These are phyloP conservation scores for Pinna nobilis DNA, from an alignment of 1,140 invertebrate species.

Conservation along the genomic window DNA sequence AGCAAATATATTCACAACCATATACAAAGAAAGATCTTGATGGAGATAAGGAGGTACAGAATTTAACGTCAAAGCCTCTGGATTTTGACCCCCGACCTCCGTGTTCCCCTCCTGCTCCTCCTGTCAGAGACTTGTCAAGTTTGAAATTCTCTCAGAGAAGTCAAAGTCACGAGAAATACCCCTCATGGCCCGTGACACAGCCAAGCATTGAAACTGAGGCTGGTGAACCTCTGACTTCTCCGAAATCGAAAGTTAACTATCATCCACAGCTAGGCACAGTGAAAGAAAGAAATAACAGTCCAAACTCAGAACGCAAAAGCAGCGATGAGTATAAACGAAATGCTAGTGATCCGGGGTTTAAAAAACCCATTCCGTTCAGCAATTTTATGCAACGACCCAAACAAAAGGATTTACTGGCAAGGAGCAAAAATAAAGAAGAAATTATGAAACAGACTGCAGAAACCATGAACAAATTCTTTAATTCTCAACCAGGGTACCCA, in stretches of 20 bases:
- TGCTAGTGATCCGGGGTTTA: constrained; percentile 71
- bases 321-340: constrained; percentile 60
- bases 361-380: constrained; percentile 75
- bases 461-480: constrained; percentile 63
- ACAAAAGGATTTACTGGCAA: constrained; percentile 11
- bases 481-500: constrained; percentile 76
- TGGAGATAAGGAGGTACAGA: constrained; percentile 18
- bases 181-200: constrained; percentile 82
- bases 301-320: constrained; percentile 51
- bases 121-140: constrained; percentile 82
- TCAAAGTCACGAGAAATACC: constrained; percentile 87
- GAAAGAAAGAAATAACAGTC: constrained; percentile 52
- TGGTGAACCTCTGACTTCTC: constrained; percentile 50
- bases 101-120: constrained; percentile 65
- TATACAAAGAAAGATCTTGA: constrained; percentile 41
- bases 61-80: constrained; percentile 2
- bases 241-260: constrained; percentile 46
- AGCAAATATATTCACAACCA: constrained; percentile 26
- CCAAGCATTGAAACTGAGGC: constrained; percentile 46
- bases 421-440: constrained; percentile 17
- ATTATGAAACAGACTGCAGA: constrained; percentile 31
- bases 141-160: constrained; percentile 77
- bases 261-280: constrained; percentile 51
- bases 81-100: constrained; percentile 42
- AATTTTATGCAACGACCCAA: constrained; percentile 36